Conservation (phyloP, 2,888 invertebrate species). For the Thyatira batis region DNA sequence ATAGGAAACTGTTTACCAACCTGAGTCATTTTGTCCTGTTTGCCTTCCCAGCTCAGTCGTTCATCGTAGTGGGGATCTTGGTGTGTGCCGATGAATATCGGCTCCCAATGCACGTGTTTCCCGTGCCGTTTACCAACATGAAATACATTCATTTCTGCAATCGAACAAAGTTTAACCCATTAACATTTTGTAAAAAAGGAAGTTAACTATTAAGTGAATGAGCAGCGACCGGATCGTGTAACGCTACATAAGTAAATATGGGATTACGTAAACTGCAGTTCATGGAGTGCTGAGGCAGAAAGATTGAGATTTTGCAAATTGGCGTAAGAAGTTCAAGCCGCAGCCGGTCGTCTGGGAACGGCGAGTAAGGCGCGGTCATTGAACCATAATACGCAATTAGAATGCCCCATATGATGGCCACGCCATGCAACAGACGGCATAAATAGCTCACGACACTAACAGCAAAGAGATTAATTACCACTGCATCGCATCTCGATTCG, state of each 20-base stretch:
- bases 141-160: conserved; percentile 87
- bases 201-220: conserved; percentile 10
- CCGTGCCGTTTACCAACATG: conserved; percentile 92
- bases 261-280: conserved; percentile 22
- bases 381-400: conserved; percentile 80
- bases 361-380: conserved; percentile 63
- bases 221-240: conserved; percentile 6
- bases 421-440: conserved; percentile 65
- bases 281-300: conserved; percentile 27
- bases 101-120: conserved; percentile 93
- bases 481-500: conserved; percentile 48
- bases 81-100: conserved; percentile 95
- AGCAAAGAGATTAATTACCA: conserved; percentile 64
- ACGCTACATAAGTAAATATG: conserved; percentile 10
- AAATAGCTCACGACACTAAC: conserved; percentile 72
- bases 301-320: conserved; percentile 66
- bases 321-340: conserved; percentile 55
- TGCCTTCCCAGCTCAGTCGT: conserved; percentile 96
- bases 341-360: conserved; percentile 49
- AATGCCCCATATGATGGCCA: conserved; percentile 75
- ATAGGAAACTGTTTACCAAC: conserved; percentile 62
- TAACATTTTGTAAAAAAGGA: conserved; percentile 8
- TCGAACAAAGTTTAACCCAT: conserved; percentile 8
- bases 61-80: conserved; percentile 95
- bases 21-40: conserved; percentile 98